A percentile compares a stretch with the other conserved stretches of the same genome.
phyloP scores from a whole-genome alignment of 1,140 invertebrate species.

The Zaprionus africanus region DNA sequence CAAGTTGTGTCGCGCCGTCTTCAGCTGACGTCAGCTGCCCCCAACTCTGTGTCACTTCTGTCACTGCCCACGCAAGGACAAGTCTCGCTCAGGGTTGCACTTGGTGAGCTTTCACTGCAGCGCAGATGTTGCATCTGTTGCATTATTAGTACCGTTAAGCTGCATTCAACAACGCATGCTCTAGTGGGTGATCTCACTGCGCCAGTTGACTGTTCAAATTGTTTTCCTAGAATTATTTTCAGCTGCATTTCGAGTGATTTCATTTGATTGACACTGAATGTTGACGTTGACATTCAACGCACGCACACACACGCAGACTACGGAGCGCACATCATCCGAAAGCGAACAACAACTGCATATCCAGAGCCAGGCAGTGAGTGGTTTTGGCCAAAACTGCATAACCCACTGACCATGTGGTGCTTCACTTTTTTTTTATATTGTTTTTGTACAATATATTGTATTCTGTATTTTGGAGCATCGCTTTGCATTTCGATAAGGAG shows the following conservation, averaged over 20 bases:
- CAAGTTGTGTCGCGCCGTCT: background rate
- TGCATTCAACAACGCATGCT: constrained; percentile 12
- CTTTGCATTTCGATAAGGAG: constrained; percentile 48
- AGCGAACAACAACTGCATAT: constrained; percentile 42
- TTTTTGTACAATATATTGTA: constrained; percentile 4
- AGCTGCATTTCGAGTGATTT: constrained; percentile 57
- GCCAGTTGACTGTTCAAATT: constrained; percentile 64
- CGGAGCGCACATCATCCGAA: constrained; percentile 21
- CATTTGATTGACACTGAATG: constrained; percentile 68
- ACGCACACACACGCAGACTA: constrained; percentile 26
- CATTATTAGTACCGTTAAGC: constrained; percentile 34
- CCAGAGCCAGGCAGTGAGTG: constrained; percentile 53
- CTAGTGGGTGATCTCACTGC: constrained; percentile 58
- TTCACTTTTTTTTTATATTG: background rate
- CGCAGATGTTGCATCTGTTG: constrained; percentile 41
- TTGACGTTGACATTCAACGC: constrained; percentile 69
- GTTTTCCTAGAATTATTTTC: constrained; percentile 75
- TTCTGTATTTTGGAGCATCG: constrained; percentile 15
- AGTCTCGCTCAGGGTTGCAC: constrained; percentile 3
- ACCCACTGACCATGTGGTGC: constrained; percentile 51
- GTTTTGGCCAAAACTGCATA: constrained; percentile 69
- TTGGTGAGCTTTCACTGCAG: constrained; percentile 21
- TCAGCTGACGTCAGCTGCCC: constrained; percentile 47
- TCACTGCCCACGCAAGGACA: constrained; percentile 49
- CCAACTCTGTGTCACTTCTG: background rate